Evolutionary conservation across 2,797 vertebrate species (phyloP), one percentile per base, ranked within the genome.

Genomic region (Micrastur ruficollis): DNA sequence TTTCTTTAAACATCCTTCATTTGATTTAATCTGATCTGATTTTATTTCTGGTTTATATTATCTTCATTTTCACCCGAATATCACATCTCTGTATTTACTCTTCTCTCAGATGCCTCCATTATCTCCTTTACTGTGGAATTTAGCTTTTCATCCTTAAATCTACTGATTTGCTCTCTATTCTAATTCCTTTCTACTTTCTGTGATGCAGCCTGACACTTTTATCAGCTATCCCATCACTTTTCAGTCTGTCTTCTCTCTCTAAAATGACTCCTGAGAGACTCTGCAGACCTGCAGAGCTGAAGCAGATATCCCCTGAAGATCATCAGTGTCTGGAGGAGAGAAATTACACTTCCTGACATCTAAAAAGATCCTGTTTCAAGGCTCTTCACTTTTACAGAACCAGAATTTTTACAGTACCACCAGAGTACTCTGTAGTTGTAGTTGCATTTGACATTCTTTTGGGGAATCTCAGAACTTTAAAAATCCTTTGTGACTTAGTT

Each of bases 181-280:
- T 58, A 71, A 83, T 85, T 81, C 63, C 16, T 88, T 95, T 86
- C 81, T 76, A 27, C 21, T 81, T 75, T 82, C 53, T 82, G 27
- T 81, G 80, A 84, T 84, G 73, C 18, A 94, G 44, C 36, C 76
- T 61, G 73, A 84, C 90, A 36, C 52, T 95, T 93, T 90, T 90
- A 86, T 80, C 80, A 85, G 44, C 55, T 63, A 29, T 50, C 14
- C 62, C 66, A 75, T 53, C 58, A 52, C 16, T 68, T 84, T 67
- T 72, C 58, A 85, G 15, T 67, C 82, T 92, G 3, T 61, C 67
- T 46, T 34, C 36, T 90, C 65, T 72, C 62, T 82, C 71, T 22
- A 34, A 86, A 95, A 76, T 42, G 17, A 93, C 23, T 94, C 82
- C 70, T 66, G 58, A 86, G 67, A 89, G 76, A 89, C 26, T 32